Evolutionary conservation across 2,888 invertebrate species (phyloP).

Genomic region (Nymphalis polychloros): DNA sequence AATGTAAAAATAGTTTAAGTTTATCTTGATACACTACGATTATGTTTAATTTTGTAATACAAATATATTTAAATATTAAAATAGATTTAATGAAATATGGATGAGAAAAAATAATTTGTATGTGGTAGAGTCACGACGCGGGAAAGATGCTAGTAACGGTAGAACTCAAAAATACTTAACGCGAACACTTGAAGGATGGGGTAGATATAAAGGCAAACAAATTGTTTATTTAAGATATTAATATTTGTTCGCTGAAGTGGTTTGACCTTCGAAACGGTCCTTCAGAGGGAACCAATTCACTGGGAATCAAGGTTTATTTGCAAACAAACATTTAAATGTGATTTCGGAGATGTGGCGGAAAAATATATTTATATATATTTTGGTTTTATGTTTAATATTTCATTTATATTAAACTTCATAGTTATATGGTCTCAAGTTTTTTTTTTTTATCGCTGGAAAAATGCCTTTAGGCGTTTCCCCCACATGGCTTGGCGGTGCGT

Average conservation of each 20-base stretch:
- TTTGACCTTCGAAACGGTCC: slow-evolving; percentile 49
- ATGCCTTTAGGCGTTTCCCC: no score
- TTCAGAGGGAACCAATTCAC: slow-evolving; percentile 24
- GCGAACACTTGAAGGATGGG: slow-evolving; percentile 50
- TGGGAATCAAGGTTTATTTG: slow-evolving; percentile 16
- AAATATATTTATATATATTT: not conserved
- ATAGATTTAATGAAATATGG: not conserved
- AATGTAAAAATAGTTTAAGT: no score
- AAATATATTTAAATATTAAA: not conserved
- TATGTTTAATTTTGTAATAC: not conserved
- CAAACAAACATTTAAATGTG: slow-evolving; percentile 13
- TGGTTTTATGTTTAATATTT: not conserved
- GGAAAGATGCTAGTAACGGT: not conserved
- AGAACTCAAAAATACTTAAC: slow-evolving; percentile 34
- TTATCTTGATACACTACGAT: no score
- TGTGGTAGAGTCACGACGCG: not conserved
- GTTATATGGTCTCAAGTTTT: no score
- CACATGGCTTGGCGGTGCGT: no score
- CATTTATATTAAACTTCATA: no score
- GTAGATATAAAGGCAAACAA: slow-evolving; percentile 51
- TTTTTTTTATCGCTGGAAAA: no score
- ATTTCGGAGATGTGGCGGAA: not conserved
- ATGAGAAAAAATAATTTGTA: not conserved
- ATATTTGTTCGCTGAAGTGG: slow-evolving; percentile 61
- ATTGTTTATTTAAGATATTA: slow-evolving; percentile 58